Evolutionary conservation across 2,888 invertebrate species (phyloP), one percentile per base, ranked within the genome.

Genomic region (Drosophila heteroneura): DNA sequence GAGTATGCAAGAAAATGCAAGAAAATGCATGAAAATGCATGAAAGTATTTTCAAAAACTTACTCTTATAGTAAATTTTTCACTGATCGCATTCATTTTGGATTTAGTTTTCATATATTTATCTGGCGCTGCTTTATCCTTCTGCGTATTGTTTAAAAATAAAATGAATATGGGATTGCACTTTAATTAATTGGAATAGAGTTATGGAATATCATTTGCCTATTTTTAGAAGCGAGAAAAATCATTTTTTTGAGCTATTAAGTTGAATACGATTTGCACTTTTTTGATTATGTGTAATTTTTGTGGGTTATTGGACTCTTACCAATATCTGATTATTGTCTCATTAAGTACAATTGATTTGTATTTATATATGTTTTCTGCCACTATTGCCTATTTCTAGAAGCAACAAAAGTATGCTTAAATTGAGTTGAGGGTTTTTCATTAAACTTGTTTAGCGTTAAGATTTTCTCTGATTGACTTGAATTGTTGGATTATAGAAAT

Each of bases 41-140:
- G 47, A 47, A 47, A 16, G 5, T 26, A 47, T 26, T 47, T 26
- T 47, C 16, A 26, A 47, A 76, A 79, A 81, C 79, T 83, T 89
- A 85, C 81, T 73, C 62, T 81, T 79, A 89, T 84, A 67, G 87
- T 75, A 73, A 77, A 84, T 65, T 82, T 89, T 58, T 84, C 82
- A 70, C 61, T 70, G 82, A 85, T 79, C 70, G 59, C 79, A 76
- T 84, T 85, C 75, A 81, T 64, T 70, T 81, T 70, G 74, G 74
- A 74, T 30, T 83, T 82, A 28, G 65, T 66, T 62, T 68, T 69
- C 37, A 41, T 58, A 51, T 78, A 63, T 75, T 85, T 87, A 67
- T 70, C 61, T 49, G 41, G 53, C 39, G 82, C 58, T 39, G 71
- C 74, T 57, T 85, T 89, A 68, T 89, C 80, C 76, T 85, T 78